Evolutionary conservation across 1,140 invertebrate genomes (phyloP).

Genomic region (Anoplolepis gracilipes): DNA sequence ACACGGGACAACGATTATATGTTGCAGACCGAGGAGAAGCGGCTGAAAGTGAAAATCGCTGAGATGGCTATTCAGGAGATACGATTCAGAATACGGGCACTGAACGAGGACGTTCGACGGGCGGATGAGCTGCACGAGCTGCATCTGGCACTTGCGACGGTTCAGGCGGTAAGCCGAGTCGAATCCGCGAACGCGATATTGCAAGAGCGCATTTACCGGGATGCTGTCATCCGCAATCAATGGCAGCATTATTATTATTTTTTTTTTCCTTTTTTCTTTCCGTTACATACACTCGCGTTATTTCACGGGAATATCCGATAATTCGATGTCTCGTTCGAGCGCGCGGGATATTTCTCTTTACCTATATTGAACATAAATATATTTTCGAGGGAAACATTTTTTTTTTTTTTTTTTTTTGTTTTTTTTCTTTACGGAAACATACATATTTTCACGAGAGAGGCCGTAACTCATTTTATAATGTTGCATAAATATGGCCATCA

Average conservation of each 20-base stretch:
- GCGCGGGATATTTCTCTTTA: not conserved
- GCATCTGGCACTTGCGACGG: constrained; percentile 47
- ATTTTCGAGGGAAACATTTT: constrained; percentile 28
- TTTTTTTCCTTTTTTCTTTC: not conserved
- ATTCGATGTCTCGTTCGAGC: constrained; percentile 6
- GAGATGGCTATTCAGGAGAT: constrained; percentile 73
- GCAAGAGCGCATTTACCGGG: constrained; percentile 26
- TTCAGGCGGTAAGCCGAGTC: constrained; percentile 50
- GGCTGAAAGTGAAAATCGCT: constrained; percentile 71
- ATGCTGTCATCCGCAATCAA: constrained; percentile 40
- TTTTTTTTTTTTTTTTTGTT: too few species aligned
- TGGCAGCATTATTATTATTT: constrained; percentile 18
- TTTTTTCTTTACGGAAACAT: not conserved
- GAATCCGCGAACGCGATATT: constrained; percentile 25
- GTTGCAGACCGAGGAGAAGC: constrained; percentile 73
- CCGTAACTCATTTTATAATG: not conserved
- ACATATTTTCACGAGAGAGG: not conserved
- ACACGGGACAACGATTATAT: constrained; percentile 22
- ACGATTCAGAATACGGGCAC: constrained; percentile 65
- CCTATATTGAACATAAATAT: constrained; percentile 24
- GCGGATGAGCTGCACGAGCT: constrained; percentile 64
- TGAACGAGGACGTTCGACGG: constrained; percentile 69
- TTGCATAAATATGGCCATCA: not conserved
- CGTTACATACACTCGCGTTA: not conserved
- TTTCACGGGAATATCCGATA: constrained; percentile 22